Base-by-base conservation (phyloP, 2,113 vertebrate species). In the Speoplatyrhinus poulsoni region DNA sequence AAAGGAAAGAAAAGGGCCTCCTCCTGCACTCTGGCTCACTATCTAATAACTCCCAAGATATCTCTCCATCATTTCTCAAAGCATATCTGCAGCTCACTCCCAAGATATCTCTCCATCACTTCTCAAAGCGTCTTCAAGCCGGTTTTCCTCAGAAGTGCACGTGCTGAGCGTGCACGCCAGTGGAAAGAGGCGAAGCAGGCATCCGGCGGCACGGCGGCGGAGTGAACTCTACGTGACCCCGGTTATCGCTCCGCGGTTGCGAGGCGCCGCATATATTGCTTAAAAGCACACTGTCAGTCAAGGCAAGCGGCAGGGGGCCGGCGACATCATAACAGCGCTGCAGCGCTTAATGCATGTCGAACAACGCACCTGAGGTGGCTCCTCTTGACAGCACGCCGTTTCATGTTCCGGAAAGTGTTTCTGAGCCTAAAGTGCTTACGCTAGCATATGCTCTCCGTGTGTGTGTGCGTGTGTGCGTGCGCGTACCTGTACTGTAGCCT, bases 331-430 rank as follows among this genome's bases (percentile, higher is more conserved):
- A 90, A 41, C 84, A 75, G 85, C 62, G 75, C 78, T 85, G 84
- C 87, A 82, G 88, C 89, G 89, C 85, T 86, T 91, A 89, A 89
- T 88, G 88, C 85, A 91, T 89, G 88, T 84, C 10, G 66, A 87
- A 87, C 85, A 82, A 69, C 57, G 83, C 82, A 89, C 86, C 85
- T 88, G 84, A 82, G 82, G 84, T 80, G 82, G 73, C 81, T 85
- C 82, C 62, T 57, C 77, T 26, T 80, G 86, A 91, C 82, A 83
- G 19, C 4, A 58, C 12, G 1, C 46, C 36, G 16, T 72, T 66
- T 6, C 41, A 1, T 72, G 73, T 67, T 82, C 87, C 86, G 83
- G 33, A 61, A 61, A 16, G 41, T 9, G 12, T 9, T 32, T 41
- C 4, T 60, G 10, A 13, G 7, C 59, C 46, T 46, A 46, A 32